Evolutionary conservation across 2,797 vertebrate species (phyloP).

Genomic region (Thripadectes ignobilis): DNA sequence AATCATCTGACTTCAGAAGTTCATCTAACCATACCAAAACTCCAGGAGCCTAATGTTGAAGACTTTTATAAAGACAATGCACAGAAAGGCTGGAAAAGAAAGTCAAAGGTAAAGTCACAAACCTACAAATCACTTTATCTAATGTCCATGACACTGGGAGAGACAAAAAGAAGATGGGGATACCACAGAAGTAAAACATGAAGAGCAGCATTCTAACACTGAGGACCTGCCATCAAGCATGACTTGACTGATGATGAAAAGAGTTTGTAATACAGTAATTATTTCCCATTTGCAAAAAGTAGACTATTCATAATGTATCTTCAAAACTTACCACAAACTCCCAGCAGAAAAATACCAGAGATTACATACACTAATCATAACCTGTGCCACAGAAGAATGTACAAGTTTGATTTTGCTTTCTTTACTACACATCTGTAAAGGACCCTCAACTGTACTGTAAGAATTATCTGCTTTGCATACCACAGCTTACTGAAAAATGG

Average conservation of each 20-base stretch:
- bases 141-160: not conserved
- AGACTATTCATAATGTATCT: not conserved
- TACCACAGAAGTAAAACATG: not conserved
- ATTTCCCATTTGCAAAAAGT: not conserved
- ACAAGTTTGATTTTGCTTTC: not conserved
- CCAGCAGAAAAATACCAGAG: not conserved
- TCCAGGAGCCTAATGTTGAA: not conserved
- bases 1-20: not conserved
- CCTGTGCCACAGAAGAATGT: accelerated
- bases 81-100: not conserved
- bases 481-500: not conserved
- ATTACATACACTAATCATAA: not conserved
- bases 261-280: not conserved
- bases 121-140: not conserved
- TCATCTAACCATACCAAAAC: not conserved
- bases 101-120: not conserved
- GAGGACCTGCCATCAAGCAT: not conserved
- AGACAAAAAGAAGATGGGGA: not conserved
- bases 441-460: not conserved
- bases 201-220: not conserved
- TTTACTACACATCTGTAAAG: not conserved
- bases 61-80: not conserved
- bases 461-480: not conserved
- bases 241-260: not conserved
- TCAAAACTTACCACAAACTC: not conserved